phyloP scores from a whole-genome alignment of 1,140 invertebrate species.

The Dolichoris vasculosae region DNA sequence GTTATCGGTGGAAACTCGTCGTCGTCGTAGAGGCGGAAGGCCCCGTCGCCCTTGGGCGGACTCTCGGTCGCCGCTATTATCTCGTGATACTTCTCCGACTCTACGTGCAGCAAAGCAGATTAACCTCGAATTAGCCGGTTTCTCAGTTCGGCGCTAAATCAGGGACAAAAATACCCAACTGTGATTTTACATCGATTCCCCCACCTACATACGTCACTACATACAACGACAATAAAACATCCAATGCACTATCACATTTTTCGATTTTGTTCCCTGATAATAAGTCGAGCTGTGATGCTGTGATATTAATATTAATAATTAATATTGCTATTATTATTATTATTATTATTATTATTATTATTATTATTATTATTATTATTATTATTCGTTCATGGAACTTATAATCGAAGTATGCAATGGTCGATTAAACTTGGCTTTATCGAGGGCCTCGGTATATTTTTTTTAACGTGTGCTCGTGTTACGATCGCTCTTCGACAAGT shows the following conservation, averaged over 20 bases:
- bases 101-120: constrained; percentile 72
- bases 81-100: constrained; percentile 86
- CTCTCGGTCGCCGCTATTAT: constrained; percentile 81
- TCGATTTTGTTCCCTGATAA: constrained; percentile 6
- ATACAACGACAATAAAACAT: background rate
- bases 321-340: background rate
- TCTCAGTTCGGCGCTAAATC: background rate
- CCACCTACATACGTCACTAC: background rate
- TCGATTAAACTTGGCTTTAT: background rate
- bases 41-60: constrained; percentile 77
- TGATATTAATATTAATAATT: too few species aligned
- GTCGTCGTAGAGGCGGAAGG: constrained; percentile 86
- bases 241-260: constrained; percentile 11
- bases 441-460: background rate
- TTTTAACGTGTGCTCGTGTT: background rate
- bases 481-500: background rate
- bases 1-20: constrained; percentile 88
- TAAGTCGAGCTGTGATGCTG: too few species aligned
- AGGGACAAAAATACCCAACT: constrained; percentile 6
- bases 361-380: background rate
- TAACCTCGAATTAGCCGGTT: constrained; percentile 1
- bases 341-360: background rate
- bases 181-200: constrained; percentile 11
- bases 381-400: background rate
- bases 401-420: background rate